Percentiles rank a stretch among this genome's conserved stretches.
These are phyloP conservation scores for Neosilurus mollespiculum DNA, from an alignment of 2,797 vertebrate genomes.

Conservation along the genomic window DNA sequence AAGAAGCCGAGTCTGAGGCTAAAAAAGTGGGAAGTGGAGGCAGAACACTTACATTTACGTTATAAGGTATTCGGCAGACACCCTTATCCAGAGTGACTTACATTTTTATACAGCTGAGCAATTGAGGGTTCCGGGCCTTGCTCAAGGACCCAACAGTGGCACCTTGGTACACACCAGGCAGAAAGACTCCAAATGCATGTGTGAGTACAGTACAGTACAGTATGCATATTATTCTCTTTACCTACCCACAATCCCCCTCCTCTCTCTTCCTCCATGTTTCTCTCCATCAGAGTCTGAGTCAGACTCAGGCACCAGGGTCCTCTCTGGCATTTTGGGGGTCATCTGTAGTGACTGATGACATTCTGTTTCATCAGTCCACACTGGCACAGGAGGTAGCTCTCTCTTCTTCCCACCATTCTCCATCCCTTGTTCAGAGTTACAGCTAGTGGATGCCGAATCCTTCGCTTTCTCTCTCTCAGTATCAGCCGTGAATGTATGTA, in stretches of 20 bases:
- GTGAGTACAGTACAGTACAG: not conserved
- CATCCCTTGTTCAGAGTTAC: not conserved
- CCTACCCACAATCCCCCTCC: slow-evolving; percentile 58
- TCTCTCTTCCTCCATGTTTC: slow-evolving; percentile 36
- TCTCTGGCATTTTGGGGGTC: slow-evolving; percentile 63
- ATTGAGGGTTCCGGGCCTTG: too few relatives aligned
- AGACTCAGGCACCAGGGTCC: slow-evolving; percentile 78
- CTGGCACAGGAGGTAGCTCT: slow-evolving; percentile 44
- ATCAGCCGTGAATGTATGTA: not conserved
- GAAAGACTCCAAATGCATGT: not conserved
- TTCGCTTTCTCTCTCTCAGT: slow-evolving; percentile 12
- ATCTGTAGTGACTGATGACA: slow-evolving; percentile 61
- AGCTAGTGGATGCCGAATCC: not conserved
- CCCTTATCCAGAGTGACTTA: too few relatives aligned
- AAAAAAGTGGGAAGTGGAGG: slow-evolving; percentile 57
- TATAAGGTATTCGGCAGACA: too few relatives aligned
- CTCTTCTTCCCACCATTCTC: slow-evolving; percentile 9
- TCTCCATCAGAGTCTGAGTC: slow-evolving; percentile 79
- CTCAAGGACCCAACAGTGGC: too few relatives aligned
- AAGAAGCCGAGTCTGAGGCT: slow-evolving; percentile 48
- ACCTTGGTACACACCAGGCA: too few relatives aligned
- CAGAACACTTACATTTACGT: not conserved
- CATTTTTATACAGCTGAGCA: too few relatives aligned
- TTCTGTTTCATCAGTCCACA: slow-evolving; percentile 32
- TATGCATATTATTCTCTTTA: not conserved